These are phyloP conservation scores for Oligia latruncula DNA, from an alignment of 2,888 invertebrate genomes.

Conservation along the genomic window DNA sequence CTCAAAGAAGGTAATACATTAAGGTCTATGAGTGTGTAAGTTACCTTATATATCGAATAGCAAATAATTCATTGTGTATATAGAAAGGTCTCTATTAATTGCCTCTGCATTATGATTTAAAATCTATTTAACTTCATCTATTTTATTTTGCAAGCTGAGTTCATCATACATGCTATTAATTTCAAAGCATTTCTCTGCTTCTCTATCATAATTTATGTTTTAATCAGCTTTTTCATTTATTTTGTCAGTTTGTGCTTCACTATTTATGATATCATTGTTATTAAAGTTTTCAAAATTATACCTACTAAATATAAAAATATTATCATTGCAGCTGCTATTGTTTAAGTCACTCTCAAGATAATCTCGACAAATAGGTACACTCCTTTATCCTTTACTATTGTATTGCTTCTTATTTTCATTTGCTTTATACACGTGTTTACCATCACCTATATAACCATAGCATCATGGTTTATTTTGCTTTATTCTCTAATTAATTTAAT, in stretches of 20 bases:
- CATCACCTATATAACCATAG: conserved; percentile 51
- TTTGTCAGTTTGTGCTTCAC: conserved; percentile 30
- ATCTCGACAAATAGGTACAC: conserved; percentile 88
- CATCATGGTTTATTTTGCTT: conserved; percentile 64
- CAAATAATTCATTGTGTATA: neutral
- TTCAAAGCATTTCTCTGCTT: conserved; percentile 13
- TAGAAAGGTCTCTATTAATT: conserved; percentile 5
- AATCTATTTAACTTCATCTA: conserved; percentile 13
- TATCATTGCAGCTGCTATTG: conserved; percentile 90
- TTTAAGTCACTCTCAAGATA: conserved; percentile 89
- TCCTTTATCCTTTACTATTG: conserved; percentile 79
- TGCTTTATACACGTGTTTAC: conserved; percentile 70
- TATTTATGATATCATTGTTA: conserved; percentile 26
- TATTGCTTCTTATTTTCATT: conserved; percentile 81
- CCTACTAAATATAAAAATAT: conserved; percentile 80
- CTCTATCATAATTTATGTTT: conserved; percentile 7
- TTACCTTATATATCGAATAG: neutral
- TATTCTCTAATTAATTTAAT: conserved; percentile 54
- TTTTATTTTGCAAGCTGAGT: conserved; percentile 39
- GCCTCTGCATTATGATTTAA: conserved; percentile 27
- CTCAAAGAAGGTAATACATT: conserved; percentile 85
- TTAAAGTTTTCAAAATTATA: conserved; percentile 64
- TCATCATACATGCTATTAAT: conserved; percentile 21
- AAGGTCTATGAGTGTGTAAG: neutral
- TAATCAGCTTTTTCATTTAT: conserved; percentile 42